Evolutionary conservation across 2,888 invertebrate species (phyloP), one percentile per base, ranked within the genome.

Genomic region (Dione vanillae): DNA sequence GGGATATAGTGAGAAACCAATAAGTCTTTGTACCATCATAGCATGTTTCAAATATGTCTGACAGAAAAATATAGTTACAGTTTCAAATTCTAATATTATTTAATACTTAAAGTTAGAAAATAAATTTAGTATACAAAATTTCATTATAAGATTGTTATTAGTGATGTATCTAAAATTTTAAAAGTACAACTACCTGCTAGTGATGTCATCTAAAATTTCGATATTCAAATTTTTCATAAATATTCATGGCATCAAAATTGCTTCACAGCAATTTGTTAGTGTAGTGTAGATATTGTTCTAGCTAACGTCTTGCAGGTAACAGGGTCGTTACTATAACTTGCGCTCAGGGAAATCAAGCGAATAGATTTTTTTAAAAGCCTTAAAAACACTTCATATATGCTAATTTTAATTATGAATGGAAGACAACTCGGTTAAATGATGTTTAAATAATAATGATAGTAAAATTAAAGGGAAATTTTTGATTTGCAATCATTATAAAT

Each of bases 281-380:
- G 27, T 67, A 72, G 45, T 54, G 54, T 37, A 47, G 41, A 20
- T 70, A 67, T 67, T 70, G 67, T 67, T 67, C 52, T 67, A 67
- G 66, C 65, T 69, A 67, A 69, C 67, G 67, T 67, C 67, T 70
- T 64, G 67, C 19, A 72, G 72, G 69, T 70, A 67, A 58, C 71
- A 58, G 64, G 67, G 67, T 72, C 49, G 69, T 65, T 67, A 71
- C 62, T 51, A 52, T 67, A 68, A 74, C 71, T 65, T 41, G 71
- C 75, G 73, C 73, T 65, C 49, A 64, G 75, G 75, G 75, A 75
- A 75, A 75, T 75, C 71, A 73, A 52, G 49, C 67, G 68, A 66
- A 75, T 70, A 71, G 68, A 73, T 71, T 67, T 65, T n/a, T 51
- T 62, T 41, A 71, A 71, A 64, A 64, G 56, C 35, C 41, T 56